Percentiles rank a stretch among this genome's conserved stretches.
Evolutionary conservation across 2,797 vertebrate genomes (phyloP).

Genomic region (Oreortyx pictus): DNA sequence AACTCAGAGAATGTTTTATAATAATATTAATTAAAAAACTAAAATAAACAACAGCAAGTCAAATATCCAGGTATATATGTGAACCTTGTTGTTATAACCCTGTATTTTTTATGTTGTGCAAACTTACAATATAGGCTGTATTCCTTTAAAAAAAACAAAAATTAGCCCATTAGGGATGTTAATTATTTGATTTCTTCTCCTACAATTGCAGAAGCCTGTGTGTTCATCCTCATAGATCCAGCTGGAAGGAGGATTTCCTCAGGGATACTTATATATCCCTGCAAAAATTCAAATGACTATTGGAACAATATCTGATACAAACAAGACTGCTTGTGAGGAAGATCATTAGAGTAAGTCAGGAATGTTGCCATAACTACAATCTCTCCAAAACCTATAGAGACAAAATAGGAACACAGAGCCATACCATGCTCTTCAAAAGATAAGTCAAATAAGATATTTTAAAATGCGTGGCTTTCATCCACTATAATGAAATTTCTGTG

Average conservation of each 20-base stretch:
- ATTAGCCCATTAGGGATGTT: not conserved
- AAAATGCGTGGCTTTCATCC: not conserved
- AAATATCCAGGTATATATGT: not conserved
- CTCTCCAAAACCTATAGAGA: not conserved
- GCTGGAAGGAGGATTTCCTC: not conserved
- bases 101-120: not conserved
- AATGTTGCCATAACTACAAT: not conserved
- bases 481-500: not conserved
- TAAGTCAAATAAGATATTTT: not conserved
- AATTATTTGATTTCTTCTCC: not conserved
- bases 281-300: constrained; percentile 6
- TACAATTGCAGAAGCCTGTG: not conserved
- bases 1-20: not conserved
- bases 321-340: not conserved
- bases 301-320: not conserved
- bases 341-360: not conserved
- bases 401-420: not conserved
- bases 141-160: not conserved
- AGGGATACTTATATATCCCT: constrained; percentile 15
- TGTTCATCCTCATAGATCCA: not conserved
- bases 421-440: not conserved
- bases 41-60: too few relatives aligned
- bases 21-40: not conserved
- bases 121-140: not conserved
- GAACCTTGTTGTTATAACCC: not conserved